Conservation (phyloP, 1,140 invertebrate genomes). For the Thereuonema tuberculata region DNA sequence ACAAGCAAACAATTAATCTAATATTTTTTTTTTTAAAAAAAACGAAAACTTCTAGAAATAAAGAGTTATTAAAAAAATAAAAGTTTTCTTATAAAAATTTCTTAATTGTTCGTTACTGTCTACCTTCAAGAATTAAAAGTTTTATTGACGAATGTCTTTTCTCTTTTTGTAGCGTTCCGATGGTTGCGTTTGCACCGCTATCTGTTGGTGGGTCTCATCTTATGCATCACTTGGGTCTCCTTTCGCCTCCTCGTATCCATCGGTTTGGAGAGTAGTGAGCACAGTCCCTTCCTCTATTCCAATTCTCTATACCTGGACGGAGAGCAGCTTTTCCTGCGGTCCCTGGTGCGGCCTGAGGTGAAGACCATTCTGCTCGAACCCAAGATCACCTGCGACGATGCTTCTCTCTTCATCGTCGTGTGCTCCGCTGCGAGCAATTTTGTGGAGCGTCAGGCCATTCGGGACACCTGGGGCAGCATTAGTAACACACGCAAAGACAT, state of each 20-base stretch:
- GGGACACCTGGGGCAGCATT: slow-evolving; percentile 73
- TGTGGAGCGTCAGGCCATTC: slow-evolving; percentile 46
- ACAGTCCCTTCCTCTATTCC: no score
- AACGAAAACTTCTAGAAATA: no score
- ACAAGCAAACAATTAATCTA: no score
- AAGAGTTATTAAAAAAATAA: no score
- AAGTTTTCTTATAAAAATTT: no score
- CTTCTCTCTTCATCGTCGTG: slow-evolving; percentile 30
- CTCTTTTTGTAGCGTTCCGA: neutral
- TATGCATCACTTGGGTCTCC: no score
- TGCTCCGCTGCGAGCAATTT: neutral
- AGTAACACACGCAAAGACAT: slow-evolving; percentile 22
- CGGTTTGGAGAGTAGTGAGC: neutral
- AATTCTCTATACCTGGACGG: no score
- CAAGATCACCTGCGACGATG: neutral
- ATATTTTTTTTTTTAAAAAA: no score
- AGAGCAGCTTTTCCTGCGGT: neutral
- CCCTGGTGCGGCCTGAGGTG: neutral
- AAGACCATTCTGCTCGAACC: neutral
- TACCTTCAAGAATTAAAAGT: no score
- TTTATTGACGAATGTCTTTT: no score
- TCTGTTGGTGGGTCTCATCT: neutral
- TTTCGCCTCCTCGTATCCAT: neutral
- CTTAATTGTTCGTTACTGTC: no score
- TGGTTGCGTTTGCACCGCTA: neutral